Evolutionary conservation across 2,888 invertebrate genomes (phyloP).

Genomic region (Balanococcus diminutus): DNA sequence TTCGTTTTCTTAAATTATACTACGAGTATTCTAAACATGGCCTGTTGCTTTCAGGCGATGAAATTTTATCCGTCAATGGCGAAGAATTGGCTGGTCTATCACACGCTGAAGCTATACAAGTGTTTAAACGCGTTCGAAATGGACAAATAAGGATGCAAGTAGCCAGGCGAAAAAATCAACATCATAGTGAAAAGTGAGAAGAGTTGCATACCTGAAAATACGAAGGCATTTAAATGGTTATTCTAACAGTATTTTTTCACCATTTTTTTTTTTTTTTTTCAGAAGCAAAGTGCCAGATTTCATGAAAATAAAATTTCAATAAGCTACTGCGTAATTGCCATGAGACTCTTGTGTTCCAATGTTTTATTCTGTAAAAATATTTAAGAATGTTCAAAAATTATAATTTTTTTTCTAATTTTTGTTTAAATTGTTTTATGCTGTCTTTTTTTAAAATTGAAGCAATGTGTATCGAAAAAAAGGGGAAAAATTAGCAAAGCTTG

Average conservation of each 20-base stretch:
- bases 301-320: slow-evolving; percentile 50
- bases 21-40: not conserved
- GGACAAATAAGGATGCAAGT: slow-evolving; percentile 63
- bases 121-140: slow-evolving; percentile 64
- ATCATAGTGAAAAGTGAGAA: slow-evolving; percentile 48
- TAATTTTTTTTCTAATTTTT: not conserved
- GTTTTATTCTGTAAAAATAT: slow-evolving; percentile 16
- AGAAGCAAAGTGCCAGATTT: slow-evolving; percentile 45
- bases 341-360: slow-evolving; percentile 3
- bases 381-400: not conserved
- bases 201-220: not conserved
- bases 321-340: not conserved
- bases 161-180: slow-evolving; percentile 57
- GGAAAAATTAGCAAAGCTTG: too few species aligned
- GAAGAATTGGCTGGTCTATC: slow-evolving; percentile 63
- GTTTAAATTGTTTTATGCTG: not conserved
- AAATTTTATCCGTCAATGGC: slow-evolving; percentile 64
- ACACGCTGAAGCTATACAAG: slow-evolving; percentile 64
- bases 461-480: too few species aligned
- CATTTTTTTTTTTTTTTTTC: slow-evolving; percentile 7
- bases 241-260: not conserved
- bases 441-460: too few species aligned
- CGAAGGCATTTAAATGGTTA: not conserved
- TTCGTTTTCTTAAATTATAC: not conserved
- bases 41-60: slow-evolving; percentile 62